Evolutionary conservation across 2,888 invertebrate species (phyloP), one percentile per base, ranked within the genome.

Genomic region (Escarpia spicata): DNA sequence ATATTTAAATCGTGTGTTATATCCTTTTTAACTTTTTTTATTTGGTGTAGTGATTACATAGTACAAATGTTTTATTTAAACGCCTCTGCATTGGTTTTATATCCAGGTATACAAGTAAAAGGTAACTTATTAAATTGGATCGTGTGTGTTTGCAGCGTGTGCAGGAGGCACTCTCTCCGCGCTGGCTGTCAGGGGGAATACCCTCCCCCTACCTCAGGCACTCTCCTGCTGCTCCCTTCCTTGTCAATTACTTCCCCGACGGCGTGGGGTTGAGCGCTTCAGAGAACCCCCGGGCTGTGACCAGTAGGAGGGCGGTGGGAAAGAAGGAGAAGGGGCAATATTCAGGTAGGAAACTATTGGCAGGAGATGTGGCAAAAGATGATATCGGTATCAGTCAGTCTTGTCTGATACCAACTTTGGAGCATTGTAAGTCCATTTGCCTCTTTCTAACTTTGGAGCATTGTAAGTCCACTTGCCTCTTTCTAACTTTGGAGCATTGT

Each of bases 241-340:
- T 96, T 58, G 94, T 94, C 1, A 95, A 95, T 90, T 96, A 96
- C 94, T 96, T 96, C 93, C 95, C 96, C 3, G 96, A 97, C 93
- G 95, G 95, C 89, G 96, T 97, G 15, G 97, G 97, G 3, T 94
- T 96, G 94, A 96, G 96, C 93, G 96, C 96, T 31, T 95, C 95
- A 26, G 43, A 52, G 19, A 60, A 92, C 92, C 92, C 43, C 12
- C 92, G 52, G 75, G 26, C 75, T 75, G 26, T 26, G 19, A 26
- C 19, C 75, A 75, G 19, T 75, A n/a, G 75, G 75, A 75, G 75
- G 75, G n/a, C 75, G 6, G 26, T n/a, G n/a, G 75, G 75, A 26
- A 75, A 75, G 75, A 75, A 75, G 75, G 75, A 75, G 75, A 75
- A 19, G 19, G 75, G 4, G n/a, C 75, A 6, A n/a, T 75, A 75